phyloP scores from a whole-genome alignment of 2,113 vertebrate genomes.

The Tragelaphus buxtoni region DNA sequence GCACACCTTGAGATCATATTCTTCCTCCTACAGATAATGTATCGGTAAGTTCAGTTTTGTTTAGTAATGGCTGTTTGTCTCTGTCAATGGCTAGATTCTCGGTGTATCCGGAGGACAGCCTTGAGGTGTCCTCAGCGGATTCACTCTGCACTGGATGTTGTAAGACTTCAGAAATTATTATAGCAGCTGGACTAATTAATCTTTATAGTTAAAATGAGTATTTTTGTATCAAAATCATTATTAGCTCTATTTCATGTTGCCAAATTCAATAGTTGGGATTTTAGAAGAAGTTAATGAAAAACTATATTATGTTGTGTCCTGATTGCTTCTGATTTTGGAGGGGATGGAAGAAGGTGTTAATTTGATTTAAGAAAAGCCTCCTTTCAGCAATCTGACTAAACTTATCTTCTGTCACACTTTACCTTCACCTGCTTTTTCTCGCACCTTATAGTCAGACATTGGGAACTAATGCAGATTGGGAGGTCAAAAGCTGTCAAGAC shows the following conservation, averaged over 20 bases:
- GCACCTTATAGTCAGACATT: neutral
- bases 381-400: neutral
- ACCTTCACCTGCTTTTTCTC: neutral
- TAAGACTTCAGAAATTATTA: neutral
- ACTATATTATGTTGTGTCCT: neutral
- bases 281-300: constrained; percentile 14
- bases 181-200: neutral
- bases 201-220: neutral
- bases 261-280: neutral
- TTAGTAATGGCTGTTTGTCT: neutral
- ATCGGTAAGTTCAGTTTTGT: constrained; percentile 60
- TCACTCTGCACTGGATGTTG: neutral
- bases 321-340: neutral
- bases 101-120: neutral
- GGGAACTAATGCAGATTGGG: neutral
- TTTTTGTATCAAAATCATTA: neutral
- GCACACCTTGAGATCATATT: neutral
- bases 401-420: neutral
- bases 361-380: neutral
- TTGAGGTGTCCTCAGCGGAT: neutral
- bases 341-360: neutral
- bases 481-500: neutral
- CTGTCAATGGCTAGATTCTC: neutral
- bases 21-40: constrained; percentile 38
- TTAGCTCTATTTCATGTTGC: neutral